phyloP scores from a whole-genome alignment of 2,797 vertebrate genomes.

The Enteromius thamalakanensis region DNA sequence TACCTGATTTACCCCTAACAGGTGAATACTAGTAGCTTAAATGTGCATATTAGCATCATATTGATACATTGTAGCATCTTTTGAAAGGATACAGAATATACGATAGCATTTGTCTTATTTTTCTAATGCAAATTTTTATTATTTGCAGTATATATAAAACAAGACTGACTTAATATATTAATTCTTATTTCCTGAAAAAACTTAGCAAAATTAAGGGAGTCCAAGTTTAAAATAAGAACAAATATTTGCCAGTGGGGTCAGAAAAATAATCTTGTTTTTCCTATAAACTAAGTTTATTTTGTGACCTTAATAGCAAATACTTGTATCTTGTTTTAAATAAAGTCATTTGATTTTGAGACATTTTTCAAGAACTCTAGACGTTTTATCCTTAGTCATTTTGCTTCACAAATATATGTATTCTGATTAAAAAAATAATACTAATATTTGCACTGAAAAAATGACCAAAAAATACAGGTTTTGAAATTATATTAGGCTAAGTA shows the following conservation, averaged over 20 bases:
- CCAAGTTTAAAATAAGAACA: neutral
- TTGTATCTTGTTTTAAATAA: neutral
- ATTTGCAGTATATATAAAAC: neutral
- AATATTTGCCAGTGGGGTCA: neutral
- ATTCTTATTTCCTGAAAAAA: neutral
- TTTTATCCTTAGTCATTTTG: neutral
- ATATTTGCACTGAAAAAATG: neutral
- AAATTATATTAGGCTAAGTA: neutral
- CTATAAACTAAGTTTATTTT: neutral
- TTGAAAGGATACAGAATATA: neutral
- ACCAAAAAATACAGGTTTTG: neutral
- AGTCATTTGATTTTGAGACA: neutral
- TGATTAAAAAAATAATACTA: neutral
- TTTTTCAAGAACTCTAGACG: neutral
- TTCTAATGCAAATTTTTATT: neutral
- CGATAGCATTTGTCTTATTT: neutral
- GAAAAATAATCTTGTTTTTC: neutral
- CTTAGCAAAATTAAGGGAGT: neutral
- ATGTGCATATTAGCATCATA: neutral
- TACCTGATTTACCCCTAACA: neutral
- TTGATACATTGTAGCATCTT: neutral
- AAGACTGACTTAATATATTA: neutral
- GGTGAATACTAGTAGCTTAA: neutral
- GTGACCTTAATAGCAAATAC: neutral
- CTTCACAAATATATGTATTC: neutral